phyloP scores from a whole-genome alignment of 2,113 vertebrate species.

The Arenaria interpres region DNA sequence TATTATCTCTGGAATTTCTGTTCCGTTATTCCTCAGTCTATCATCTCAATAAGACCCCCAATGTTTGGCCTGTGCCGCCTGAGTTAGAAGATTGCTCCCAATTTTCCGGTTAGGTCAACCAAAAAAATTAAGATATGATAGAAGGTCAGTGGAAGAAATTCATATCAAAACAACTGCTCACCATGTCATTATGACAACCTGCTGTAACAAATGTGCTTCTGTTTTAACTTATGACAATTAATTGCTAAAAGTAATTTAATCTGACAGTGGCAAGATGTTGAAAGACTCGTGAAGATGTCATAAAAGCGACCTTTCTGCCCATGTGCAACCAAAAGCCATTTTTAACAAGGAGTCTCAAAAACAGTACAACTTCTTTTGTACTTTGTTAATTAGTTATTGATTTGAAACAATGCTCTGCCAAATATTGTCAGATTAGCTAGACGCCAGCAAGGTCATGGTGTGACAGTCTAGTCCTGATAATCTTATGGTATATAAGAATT shows the following conservation, averaged over 20 bases:
- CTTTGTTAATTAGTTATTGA: constrained; percentile 99
- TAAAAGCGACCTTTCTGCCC: constrained; percentile 95
- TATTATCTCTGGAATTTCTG: constrained; percentile 37
- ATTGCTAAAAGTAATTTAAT: constrained; percentile 97
- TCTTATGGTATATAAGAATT: constrained; percentile 62
- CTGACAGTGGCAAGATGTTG: constrained; percentile 90
- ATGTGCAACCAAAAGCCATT: constrained; percentile 82
- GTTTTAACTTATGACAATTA: constrained; percentile 95
- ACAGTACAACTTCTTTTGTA: constrained; percentile 94
- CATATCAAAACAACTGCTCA: constrained; percentile 82
- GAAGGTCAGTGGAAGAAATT: constrained; percentile 76
- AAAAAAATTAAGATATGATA: constrained; percentile 89
- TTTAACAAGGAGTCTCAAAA: constrained; percentile 92
- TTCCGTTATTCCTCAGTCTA: constrained; percentile 64
- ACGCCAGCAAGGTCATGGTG: constrained; percentile 83
- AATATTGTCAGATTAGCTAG: constrained; percentile 91
- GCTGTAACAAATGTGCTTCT: constrained; percentile 81
- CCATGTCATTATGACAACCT: constrained; percentile 81
- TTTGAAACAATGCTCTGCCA: constrained; percentile 98
- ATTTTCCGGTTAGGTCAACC: constrained; percentile 99
- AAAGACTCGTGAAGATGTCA: constrained; percentile 90
- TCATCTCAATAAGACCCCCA: constrained; percentile 54
- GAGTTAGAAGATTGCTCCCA: constrained; percentile 89
- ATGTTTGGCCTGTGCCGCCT: constrained; percentile 67
- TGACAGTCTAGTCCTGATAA: constrained; percentile 75